Percentiles rank a stretch among this genome's conserved stretches.
phyloP scores from a whole-genome alignment of 1,140 invertebrate species.

The Zaprionus taronus region DNA sequence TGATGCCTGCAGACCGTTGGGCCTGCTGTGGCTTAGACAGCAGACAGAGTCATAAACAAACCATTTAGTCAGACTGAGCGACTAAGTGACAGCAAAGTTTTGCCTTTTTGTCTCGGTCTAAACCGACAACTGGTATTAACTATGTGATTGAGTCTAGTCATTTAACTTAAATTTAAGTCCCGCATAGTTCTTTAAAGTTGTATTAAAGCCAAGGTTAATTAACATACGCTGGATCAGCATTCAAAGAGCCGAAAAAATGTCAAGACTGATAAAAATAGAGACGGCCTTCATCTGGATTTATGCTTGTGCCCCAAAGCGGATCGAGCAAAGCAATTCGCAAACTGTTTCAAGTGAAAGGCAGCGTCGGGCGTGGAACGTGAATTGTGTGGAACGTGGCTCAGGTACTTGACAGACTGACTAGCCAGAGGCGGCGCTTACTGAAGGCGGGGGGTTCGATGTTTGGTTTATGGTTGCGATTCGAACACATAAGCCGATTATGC shows the following conservation, averaged over 20 bases:
- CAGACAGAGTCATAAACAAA: background rate
- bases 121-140: conserved; percentile 2
- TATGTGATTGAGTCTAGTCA: background rate
- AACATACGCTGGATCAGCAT: conserved; percentile 1
- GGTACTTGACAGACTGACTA: conserved; percentile 27
- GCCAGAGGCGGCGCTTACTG: conserved; percentile 27
- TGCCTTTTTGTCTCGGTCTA: background rate
- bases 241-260: conserved; percentile 5
- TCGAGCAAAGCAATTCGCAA: conserved; percentile 19
- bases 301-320: conserved; percentile 14
- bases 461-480: conserved; percentile 43
- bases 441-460: conserved; percentile 40
- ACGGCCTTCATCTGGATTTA: conserved; percentile 54
- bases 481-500: conserved; percentile 48
- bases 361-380: conserved; percentile 8
- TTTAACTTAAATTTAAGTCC: background rate
- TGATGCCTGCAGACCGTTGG: background rate
- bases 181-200: background rate
- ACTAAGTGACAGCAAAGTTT: background rate
- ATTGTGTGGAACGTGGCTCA: conserved; percentile 10
- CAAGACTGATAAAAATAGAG: conserved; percentile 21
- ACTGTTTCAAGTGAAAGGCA: conserved; percentile 63
- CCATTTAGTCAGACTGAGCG: background rate
- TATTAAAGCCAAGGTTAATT: background rate
- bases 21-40: background rate